Conservation (phyloP, 2,888 invertebrate species). For the Ochropleura leucogaster region DNA sequence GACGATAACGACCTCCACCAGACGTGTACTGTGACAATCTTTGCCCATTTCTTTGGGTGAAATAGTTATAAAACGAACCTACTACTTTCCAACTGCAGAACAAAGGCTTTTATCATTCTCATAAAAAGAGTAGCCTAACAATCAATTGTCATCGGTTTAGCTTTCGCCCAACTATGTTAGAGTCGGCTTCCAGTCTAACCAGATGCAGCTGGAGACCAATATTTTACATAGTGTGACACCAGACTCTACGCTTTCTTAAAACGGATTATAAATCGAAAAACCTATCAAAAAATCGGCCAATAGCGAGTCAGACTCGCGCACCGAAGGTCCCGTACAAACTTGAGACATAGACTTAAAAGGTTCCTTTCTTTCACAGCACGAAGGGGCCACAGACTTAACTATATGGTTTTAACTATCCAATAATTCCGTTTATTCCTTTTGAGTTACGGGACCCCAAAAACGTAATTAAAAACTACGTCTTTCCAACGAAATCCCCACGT, state of each 20-base stretch:
- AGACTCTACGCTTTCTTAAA: neutral
- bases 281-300: neutral
- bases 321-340: too few species aligned
- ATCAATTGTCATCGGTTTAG: neutral
- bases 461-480: neutral
- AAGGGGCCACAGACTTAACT: too few species aligned
- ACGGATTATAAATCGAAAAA: neutral
- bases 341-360: too few species aligned
- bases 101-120: neutral
- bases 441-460: too few species aligned
- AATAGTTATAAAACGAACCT: neutral
- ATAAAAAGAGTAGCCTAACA: neutral
- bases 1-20: neutral
- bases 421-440: too few species aligned
- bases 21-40: neutral
- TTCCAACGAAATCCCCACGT: neutral
- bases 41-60: neutral
- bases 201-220: neutral
- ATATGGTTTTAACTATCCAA: too few species aligned
- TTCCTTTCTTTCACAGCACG: too few species aligned
- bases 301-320: too few species aligned
- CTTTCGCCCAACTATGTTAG: neutral
- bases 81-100: neutral
- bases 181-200: neutral
- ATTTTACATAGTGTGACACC: neutral